These are phyloP conservation scores for Microcebus griseorufus DNA, from an alignment of 2,113 vertebrate genomes.

Conservation along the genomic window DNA sequence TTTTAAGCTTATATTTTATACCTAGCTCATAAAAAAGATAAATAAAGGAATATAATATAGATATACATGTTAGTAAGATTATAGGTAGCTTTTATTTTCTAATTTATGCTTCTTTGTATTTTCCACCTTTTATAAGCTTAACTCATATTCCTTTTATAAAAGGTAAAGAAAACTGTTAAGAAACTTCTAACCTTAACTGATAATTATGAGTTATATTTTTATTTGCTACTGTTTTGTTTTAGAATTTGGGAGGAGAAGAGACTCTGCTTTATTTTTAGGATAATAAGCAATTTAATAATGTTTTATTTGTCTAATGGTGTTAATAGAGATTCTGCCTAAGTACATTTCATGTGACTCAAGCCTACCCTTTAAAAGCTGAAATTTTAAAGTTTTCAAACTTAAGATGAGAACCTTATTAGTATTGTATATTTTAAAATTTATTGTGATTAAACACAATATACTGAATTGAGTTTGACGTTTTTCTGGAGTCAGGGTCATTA, in stretches of 20 bases:
- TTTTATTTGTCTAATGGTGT: neutral
- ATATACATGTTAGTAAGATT: neutral
- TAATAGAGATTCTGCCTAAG: neutral
- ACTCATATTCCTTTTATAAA: neutral
- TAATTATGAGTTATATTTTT: neutral
- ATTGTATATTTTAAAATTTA: slow-evolving; percentile 12
- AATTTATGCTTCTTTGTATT: neutral
- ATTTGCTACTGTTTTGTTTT: neutral
- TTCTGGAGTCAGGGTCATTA: neutral
- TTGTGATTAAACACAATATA: neutral
- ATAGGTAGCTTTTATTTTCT: neutral
- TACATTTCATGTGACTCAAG: neutral
- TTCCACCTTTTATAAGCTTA: neutral
- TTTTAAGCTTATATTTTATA: neutral
- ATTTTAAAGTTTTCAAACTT: neutral
- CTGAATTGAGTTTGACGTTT: neutral
- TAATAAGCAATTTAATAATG: neutral
- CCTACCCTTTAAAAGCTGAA: neutral
- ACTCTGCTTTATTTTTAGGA: neutral
- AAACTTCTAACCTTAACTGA: neutral
- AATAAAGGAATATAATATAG: neutral
- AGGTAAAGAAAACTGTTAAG: neutral
- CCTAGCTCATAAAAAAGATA: neutral
- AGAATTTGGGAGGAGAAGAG: neutral
- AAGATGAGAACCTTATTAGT: neutral